Conservation (phyloP, 30 jellyfish, hydroid and myxozoan species). For the Cassiopea xamachana region DNA sequence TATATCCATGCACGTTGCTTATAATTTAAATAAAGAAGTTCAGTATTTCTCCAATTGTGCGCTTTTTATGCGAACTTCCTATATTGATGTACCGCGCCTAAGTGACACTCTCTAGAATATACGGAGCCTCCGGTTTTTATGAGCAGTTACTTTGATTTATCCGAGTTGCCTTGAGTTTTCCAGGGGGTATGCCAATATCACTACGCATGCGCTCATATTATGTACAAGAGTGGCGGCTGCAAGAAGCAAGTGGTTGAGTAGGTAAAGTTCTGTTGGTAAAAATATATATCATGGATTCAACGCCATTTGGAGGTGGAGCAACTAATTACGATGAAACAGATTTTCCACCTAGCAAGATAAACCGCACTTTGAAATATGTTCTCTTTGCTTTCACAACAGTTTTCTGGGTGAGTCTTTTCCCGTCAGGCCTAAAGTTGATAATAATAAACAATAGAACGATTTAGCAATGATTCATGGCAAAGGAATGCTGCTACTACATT, state of each 20-base stretch:
- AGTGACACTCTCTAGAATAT: too few relatives aligned
- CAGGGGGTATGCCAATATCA: too few relatives aligned
- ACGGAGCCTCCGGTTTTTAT: too few relatives aligned
- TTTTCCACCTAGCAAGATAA: constrained; percentile 69
- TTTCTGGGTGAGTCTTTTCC: constrained; percentile 83
- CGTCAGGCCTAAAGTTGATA: neutral
- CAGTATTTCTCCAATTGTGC: too few relatives aligned
- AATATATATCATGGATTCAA: neutral
- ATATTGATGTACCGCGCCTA: too few relatives aligned
- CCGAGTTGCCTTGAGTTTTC: too few relatives aligned
- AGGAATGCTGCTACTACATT: neutral
- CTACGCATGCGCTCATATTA: constrained; percentile 1
- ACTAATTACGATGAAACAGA: constrained; percentile 58
- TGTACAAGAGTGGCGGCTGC: neutral
- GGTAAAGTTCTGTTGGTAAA: neutral
- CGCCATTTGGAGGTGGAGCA: neutral
- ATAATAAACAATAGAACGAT: neutral
- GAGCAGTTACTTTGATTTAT: too few relatives aligned
- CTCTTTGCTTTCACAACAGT: constrained; percentile 85
- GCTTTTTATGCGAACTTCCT: too few relatives aligned
- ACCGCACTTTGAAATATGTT: constrained; percentile 68
- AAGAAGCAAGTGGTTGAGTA: neutral
- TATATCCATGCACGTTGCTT: too few relatives aligned
- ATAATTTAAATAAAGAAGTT: too few relatives aligned
- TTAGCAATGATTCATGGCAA: neutral